Evolutionary conservation across 2,113 vertebrate genomes (phyloP).

Genomic region (Dinomys branickii): DNA sequence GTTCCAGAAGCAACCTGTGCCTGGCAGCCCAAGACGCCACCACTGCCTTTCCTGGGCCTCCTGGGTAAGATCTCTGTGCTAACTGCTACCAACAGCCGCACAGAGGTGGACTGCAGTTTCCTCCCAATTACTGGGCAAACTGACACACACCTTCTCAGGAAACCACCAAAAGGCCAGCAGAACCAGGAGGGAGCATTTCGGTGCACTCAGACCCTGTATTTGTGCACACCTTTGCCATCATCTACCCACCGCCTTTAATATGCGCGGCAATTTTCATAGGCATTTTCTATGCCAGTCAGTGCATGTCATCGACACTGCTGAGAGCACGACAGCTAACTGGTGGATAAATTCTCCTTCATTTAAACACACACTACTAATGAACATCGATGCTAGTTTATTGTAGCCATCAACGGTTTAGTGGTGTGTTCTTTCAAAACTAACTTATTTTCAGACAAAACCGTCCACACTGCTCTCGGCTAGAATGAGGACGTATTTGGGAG

Average conservation of each 20-base stretch:
- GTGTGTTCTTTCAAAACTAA: neutral
- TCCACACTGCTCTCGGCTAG: neutral
- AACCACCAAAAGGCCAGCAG: neutral
- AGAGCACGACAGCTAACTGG: neutral
- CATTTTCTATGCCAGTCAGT: neutral
- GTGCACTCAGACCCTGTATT: neutral
- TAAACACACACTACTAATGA: neutral
- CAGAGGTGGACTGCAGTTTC: neutral
- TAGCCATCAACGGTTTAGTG: neutral
- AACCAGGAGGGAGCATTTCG: neutral
- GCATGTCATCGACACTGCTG: neutral
- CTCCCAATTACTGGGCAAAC: neutral
- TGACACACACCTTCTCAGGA: neutral
- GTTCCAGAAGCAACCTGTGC: neutral
- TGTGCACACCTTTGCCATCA: neutral
- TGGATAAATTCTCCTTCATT: constrained; percentile 1
- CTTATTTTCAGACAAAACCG: constrained; percentile 33
- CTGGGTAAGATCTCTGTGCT: neutral
- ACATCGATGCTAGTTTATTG: neutral
- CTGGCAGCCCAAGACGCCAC: neutral
- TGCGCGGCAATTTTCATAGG: neutral
- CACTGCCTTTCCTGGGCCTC: neutral
- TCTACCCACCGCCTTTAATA: neutral
- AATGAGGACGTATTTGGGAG: neutral
- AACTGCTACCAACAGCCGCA: neutral